Conservation (phyloP, 2,113 vertebrate species). For the Platycercus adscitus region DNA sequence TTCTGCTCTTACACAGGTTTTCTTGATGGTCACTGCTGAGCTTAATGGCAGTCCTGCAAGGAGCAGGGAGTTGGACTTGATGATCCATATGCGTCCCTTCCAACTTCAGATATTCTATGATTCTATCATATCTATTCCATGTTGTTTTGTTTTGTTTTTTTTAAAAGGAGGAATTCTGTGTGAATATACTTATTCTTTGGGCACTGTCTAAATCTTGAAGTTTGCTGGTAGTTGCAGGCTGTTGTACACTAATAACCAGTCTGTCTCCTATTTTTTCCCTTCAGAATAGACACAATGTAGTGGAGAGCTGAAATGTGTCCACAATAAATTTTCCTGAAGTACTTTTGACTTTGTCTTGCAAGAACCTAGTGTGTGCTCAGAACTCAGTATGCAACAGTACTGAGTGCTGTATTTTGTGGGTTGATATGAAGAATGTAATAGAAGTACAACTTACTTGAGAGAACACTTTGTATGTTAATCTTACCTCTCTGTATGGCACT, state of each 20-base stretch:
- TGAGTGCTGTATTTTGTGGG: neutral
- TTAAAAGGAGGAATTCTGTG: neutral
- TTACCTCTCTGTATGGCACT: neutral
- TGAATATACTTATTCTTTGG: neutral
- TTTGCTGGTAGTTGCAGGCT: neutral
- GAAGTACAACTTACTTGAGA: neutral
- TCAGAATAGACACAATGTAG: neutral
- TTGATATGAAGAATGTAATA: neutral
- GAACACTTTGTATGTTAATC: neutral
- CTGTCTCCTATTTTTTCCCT: neutral
- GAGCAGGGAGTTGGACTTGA: neutral
- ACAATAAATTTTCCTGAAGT: neutral
- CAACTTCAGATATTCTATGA: neutral
- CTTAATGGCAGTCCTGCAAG: neutral
- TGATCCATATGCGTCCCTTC: neutral
- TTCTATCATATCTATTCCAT: neutral
- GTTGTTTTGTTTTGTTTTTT: neutral
- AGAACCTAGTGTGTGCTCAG: neutral
- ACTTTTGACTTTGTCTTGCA: neutral
- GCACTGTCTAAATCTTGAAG: neutral
- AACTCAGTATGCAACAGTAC: neutral
- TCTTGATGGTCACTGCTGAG: accelerated
- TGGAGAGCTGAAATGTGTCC: neutral
- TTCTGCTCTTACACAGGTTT: neutral
- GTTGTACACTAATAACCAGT: neutral